These are phyloP conservation scores for Triplophysa tibetana DNA, from an alignment of 2,113 vertebrate genomes.

Conservation along the genomic window DNA sequence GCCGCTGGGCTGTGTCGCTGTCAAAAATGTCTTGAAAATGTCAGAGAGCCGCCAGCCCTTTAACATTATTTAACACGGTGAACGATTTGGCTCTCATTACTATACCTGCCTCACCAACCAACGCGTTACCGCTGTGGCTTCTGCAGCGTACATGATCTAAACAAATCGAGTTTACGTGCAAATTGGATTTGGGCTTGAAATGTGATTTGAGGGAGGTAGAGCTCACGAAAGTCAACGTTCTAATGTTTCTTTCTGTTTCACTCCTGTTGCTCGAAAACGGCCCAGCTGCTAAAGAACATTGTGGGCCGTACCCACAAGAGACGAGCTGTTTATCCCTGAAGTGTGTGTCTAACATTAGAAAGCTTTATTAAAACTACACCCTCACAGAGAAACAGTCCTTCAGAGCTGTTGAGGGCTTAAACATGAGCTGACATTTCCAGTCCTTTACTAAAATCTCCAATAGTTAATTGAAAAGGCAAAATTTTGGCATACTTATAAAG, in stretches of 20 bases:
- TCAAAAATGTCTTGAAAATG: slow-evolving; percentile 76
- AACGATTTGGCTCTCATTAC: slow-evolving; percentile 53
- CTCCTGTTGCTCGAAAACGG: neutral
- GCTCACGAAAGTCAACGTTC: slow-evolving; percentile 11
- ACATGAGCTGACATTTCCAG: neutral
- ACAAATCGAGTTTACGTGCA: slow-evolving; percentile 51
- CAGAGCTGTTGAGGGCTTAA: slow-evolving; percentile 2
- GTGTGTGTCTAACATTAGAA: slow-evolving; percentile 57
- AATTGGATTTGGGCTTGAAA: slow-evolving; percentile 47
- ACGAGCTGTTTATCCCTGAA: neutral
- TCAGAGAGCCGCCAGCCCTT: slow-evolving; percentile 73
- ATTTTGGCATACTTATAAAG: too few species aligned
- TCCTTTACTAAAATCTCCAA: neutral
- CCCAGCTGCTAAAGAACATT: slow-evolving; percentile 1
- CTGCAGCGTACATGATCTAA: slow-evolving; percentile 42
- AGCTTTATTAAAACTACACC: slow-evolving; percentile 61
- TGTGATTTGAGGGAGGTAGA: slow-evolving; percentile 46
- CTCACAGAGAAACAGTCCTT: slow-evolving; percentile 17
- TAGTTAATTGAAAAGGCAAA: too few species aligned
- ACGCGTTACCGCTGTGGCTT: slow-evolving; percentile 25
- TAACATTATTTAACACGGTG: slow-evolving; percentile 54
- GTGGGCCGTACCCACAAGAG: neutral
- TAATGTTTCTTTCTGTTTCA: slow-evolving; percentile 35
- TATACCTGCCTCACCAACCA: slow-evolving; percentile 28
- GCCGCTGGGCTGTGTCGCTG: slow-evolving; percentile 71